phyloP scores from a whole-genome alignment of 2,888 invertebrate species.

The Metacarcinus magister region DNA sequence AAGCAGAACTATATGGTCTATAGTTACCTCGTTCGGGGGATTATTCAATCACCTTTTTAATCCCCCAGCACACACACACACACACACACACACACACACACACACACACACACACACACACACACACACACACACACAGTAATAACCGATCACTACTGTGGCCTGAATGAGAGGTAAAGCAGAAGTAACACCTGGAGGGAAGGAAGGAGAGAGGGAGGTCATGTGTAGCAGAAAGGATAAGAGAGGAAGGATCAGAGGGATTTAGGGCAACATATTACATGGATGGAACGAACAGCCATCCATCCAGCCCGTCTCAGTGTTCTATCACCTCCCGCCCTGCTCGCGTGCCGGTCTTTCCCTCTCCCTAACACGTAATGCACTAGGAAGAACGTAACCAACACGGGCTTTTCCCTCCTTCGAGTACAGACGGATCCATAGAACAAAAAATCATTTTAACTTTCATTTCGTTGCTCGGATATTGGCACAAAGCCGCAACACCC shows the following conservation, averaged over 20 bases:
- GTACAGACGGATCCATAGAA: background rate
- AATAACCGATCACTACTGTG: background rate
- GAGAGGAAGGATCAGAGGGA: background rate
- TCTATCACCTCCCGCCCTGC: background rate
- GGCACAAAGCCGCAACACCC: background rate
- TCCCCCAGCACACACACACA: background rate
- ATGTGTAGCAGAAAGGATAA: background rate
- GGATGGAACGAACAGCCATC: background rate
- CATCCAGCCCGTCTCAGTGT: background rate
- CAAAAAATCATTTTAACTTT: background rate
- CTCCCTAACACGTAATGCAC: background rate
- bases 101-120: slow-evolving; percentile 15
- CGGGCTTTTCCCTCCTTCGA: background rate
- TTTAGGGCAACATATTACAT: background rate
- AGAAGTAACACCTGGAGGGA: background rate
- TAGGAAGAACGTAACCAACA: background rate
- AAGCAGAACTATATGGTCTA: no score
- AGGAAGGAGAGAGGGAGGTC: background rate
- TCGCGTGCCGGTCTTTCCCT: background rate
- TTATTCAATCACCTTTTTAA: background rate
- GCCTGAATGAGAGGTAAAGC: background rate
- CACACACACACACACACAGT: background rate
- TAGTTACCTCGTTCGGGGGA: no score
- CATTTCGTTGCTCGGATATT: background rate
- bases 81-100: slow-evolving; percentile 12